Base-by-base conservation (phyloP, 1,140 invertebrate genomes). In the Gyrodactylus bullatarudis region DNA sequence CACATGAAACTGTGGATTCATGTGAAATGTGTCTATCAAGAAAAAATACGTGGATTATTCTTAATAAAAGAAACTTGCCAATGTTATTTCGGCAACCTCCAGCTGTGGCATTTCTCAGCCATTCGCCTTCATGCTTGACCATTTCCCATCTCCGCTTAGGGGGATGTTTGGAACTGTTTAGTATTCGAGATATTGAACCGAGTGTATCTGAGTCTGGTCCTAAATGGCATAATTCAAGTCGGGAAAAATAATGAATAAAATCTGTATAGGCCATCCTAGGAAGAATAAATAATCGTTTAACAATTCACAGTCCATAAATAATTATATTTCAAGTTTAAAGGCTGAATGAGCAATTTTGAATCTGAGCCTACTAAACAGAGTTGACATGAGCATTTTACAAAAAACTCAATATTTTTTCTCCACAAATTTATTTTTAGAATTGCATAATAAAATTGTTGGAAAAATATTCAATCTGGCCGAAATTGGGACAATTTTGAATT, bases 1-100 rank as follows among this genome's bases (percentile, higher is more conserved):
- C 34, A 99, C 86, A 20, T 87, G 85, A 80, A 93, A 98, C 79
- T 98, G 94, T 0, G 94, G 94, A 83, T 98, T 98, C 75, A 87
- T 86, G 82, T 86, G 88, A 82, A 97, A 98, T 0, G 91, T 89
- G 54, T 93, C 91, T 85, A 76, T 24, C 1, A 25, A 16, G 24
- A 26, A 71, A 16, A 25, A 26, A 24, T 26, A 20, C 24, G 22
- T 71, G 1, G 1, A 71, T 25, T 25, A 71, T 71, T 1, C 1
- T 20, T 8, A 73, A 1, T 34, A 71, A 1, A 23, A 25, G 24
- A 71, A 71, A 23, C 2, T 20, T 71, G 24, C 70, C 70, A 71
- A 71, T 71, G 24, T 23, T 23, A 25, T 73, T 73, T 77, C 94
- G 85, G 79, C 94, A 98, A 22, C 73, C 73, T 20, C 73, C 73